A percentile compares a stretch with the other conserved stretches of the same genome.
Evolutionary conservation across 2,888 invertebrate species (phyloP).

Genomic region (Heliconius cydno): DNA sequence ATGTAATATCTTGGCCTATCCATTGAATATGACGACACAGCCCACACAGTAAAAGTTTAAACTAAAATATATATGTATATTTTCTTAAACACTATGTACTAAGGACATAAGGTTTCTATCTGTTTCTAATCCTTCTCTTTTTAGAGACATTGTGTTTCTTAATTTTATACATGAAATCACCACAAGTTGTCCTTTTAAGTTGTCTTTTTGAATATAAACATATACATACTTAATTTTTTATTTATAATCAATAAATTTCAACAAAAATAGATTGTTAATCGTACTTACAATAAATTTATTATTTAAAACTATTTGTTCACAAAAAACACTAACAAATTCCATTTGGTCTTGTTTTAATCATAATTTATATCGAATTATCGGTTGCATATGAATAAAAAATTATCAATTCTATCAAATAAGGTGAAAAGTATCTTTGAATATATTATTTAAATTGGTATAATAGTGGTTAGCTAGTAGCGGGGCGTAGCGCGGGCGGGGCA

Average conservation of each 20-base stretch:
- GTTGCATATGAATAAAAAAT: not conserved
- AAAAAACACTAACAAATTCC: not conserved
- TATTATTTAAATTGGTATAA: slow-evolving; percentile 39
- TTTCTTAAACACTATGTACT: not conserved
- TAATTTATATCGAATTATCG: not conserved
- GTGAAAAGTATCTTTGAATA: not conserved
- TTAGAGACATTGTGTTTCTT: not conserved
- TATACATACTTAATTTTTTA: not conserved
- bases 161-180: not conserved
- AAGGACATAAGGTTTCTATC: too few species aligned
- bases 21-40: not conserved
- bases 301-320: not conserved
- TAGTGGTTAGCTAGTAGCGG: slow-evolving; percentile 65
- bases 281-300: not conserved
- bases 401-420: not conserved
- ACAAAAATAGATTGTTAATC: too few species aligned
- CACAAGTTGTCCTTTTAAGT: too few species aligned
- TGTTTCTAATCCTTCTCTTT: not conserved
- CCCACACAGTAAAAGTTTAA: not conserved
- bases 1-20: not conserved
- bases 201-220: too few species aligned
- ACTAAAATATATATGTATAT: not conserved
- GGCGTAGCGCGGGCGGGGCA: slow-evolving; percentile 57
- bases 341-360: not conserved
- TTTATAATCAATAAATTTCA: too few species aligned